phyloP scores from a whole-genome alignment of 2,888 invertebrate species.

The Pherbina coryleti region DNA sequence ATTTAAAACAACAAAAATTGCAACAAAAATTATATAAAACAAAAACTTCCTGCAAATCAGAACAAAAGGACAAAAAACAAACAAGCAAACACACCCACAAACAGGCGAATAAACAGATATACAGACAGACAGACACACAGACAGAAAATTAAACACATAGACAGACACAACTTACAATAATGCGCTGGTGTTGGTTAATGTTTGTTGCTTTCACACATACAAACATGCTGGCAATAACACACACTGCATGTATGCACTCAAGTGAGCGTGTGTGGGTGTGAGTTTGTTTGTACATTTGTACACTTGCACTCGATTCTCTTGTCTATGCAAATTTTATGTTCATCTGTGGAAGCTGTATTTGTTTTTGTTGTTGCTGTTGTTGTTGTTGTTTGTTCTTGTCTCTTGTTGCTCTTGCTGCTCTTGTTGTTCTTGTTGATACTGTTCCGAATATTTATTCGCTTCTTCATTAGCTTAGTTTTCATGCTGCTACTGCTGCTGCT shows the following conservation, averaged over 20 bases:
- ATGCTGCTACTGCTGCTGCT: not conserved
- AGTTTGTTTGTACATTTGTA: not conserved
- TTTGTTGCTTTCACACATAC: not conserved
- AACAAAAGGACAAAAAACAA: not conserved
- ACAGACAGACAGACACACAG: too few relatives aligned
- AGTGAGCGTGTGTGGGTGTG: not conserved
- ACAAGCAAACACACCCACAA: conserved; percentile 3
- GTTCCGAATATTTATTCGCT: conserved; percentile 33
- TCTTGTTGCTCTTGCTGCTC: not conserved
- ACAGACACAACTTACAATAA: not conserved
- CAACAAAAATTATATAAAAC: not conserved
- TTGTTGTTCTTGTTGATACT: conserved; percentile 20
- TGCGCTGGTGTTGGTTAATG: not conserved
- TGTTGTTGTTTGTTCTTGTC: not conserved
- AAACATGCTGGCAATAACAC: not conserved
- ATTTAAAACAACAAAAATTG: not conserved
- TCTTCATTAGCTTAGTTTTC: conserved; percentile 24
- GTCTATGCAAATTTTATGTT: conserved; percentile 43
- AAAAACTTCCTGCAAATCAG: not conserved
- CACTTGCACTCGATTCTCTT: conserved; percentile 26
- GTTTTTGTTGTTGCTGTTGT: conserved; percentile 4
- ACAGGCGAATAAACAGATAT: too few relatives aligned
- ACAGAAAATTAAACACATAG: too few relatives aligned
- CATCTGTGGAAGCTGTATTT: conserved; percentile 28
- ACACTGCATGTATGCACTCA: not conserved